These are phyloP conservation scores for Monochamus saltuarius DNA, from an alignment of 1,140 invertebrate genomes.

Conservation along the genomic window DNA sequence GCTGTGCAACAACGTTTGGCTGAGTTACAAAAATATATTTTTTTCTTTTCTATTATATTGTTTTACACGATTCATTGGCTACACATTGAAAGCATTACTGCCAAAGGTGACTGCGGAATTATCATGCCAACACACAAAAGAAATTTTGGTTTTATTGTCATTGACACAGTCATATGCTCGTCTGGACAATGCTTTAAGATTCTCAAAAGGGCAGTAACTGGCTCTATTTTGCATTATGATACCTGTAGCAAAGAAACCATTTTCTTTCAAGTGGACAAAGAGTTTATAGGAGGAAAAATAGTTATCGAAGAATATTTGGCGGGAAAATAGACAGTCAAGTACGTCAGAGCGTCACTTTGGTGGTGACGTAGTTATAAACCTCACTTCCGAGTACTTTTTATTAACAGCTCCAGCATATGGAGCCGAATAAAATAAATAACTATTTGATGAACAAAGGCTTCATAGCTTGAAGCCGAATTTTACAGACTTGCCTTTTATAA, in stretches of 20 bases:
- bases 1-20: no score
- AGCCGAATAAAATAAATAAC: constrained; percentile 20
- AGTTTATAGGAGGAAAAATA: constrained; percentile 23
- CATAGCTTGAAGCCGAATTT: constrained; percentile 55
- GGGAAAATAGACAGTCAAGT: not conserved
- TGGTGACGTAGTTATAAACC: no score
- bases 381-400: constrained; percentile 18
- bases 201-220: constrained; percentile 1
- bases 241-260: constrained; percentile 19
- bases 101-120: no score
- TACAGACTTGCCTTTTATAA: constrained; percentile 54
- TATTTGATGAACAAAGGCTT: constrained; percentile 31
- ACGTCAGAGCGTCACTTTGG: constrained; percentile 11
- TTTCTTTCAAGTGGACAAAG: constrained; percentile 18
- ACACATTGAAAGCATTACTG: no score
- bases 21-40: no score
- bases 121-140: no score
- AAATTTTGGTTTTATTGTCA: no score
- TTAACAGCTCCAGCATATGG: constrained; percentile 17
- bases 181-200: not conserved
- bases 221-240: constrained; percentile 24
- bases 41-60: no score
- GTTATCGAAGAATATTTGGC: constrained; percentile 22
- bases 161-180: not conserved
- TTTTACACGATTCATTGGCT: no score